Conservation (phyloP, 2,888 invertebrate species). For the Andrena fulva region DNA sequence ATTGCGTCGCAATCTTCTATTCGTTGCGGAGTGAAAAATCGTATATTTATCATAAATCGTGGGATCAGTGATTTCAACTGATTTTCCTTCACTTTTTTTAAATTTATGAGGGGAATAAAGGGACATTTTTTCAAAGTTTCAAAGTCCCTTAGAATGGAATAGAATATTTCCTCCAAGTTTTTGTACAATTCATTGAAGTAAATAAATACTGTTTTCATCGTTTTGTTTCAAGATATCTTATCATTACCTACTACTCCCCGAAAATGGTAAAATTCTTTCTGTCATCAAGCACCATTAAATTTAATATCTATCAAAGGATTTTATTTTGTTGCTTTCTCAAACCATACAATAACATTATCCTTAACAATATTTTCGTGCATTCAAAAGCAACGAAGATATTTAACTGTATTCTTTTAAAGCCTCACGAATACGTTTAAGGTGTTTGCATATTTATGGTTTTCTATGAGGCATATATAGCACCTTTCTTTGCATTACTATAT, state of each 20-base stretch:
- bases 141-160: too few relatives aligned
- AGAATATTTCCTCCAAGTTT: too few relatives aligned
- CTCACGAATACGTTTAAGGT: neutral
- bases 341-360: neutral
- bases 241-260: neutral
- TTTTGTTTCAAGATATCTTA: neutral
- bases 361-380: neutral
- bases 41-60: neutral
- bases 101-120: too few relatives aligned
- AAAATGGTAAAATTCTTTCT: neutral
- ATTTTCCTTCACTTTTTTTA: too few relatives aligned
- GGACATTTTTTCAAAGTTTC: too few relatives aligned
- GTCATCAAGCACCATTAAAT: neutral
- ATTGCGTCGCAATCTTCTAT: slow-evolving; percentile 30
- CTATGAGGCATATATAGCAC: neutral
- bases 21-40: neutral
- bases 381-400: neutral
- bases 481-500: neutral
- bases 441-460: too few relatives aligned
- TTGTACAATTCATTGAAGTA: neutral
- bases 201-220: neutral
- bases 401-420: neutral
- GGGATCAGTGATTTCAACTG: neutral
- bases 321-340: neutral
- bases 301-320: neutral